Evolutionary conservation across 2,113 vertebrate species (phyloP), one percentile per base, ranked within the genome.

Genomic region (Misgurnus anguillicaudatus): DNA sequence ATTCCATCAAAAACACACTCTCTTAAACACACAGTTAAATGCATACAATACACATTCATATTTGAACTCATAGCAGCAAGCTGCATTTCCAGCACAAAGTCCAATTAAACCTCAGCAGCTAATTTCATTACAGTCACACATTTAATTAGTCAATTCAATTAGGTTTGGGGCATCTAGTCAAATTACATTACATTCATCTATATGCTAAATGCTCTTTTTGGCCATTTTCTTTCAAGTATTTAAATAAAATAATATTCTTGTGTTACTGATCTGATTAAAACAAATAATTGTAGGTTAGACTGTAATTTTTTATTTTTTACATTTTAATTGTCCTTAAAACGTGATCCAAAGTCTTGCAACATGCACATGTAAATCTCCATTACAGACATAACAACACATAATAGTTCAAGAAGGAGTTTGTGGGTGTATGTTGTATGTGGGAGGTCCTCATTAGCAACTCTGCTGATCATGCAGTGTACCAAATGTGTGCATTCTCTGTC

Each of bases 51-150:
- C 45, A 47, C 45, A 89, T 89, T 88, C 88, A 67, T 31, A 31
- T 31, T 1, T 31, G 3, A 31, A 31, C 24, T 31, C 24, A 31
- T 31, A 31, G 24, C 24, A 31, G 24, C 24, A 31, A 31, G n/a
- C n/a, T n/a, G n/a, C n/a, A n/a, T n/a, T n/a, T n/a, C n/a, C n/a
- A n/a, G 24, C 24, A 31, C 24, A 31, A 31, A 31, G 24, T 31
- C 24, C 24, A 31, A 31, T 31, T 31, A 31, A 31, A 82, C 74
- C 79, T 73, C 63, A 39, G 84, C 76, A 79, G 84, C 87, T 90
- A 88, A 90, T 88, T 87, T 84, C 89, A 90, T 90, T 89, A 90
- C 88, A 89, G 88, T 90, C 24, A 31, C 24, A 31, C 24, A 31
- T 31, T 31, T 31, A 31, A 31, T 31, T 31, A 31, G 24, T 31